Conservation (phyloP, 2,888 invertebrate species). For the Cephus rjabovi region DNA sequence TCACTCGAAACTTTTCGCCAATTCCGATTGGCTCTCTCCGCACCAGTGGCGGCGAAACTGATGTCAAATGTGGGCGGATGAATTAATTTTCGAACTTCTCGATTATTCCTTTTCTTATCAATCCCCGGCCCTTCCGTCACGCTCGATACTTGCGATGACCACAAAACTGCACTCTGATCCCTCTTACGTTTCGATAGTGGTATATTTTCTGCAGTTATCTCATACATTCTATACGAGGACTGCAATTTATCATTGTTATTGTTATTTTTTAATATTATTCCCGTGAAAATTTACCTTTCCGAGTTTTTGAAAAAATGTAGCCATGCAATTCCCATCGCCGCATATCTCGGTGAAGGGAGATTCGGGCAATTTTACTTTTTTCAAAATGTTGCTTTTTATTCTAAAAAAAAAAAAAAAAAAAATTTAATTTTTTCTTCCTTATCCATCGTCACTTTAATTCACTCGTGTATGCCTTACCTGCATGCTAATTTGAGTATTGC, state of each 20-base stretch:
- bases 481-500: slow-evolving; percentile 42
- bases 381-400: slow-evolving; percentile 19
- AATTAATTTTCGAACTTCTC: slow-evolving; percentile 16
- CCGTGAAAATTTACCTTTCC: slow-evolving; percentile 21
- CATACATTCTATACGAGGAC: slow-evolving; percentile 26
- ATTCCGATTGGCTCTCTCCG: not conserved
- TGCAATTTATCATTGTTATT: slow-evolving; percentile 14
- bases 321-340: slow-evolving; percentile 30
- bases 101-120: not conserved
- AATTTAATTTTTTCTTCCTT: too few species aligned
- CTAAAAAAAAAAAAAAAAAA: not conserved
- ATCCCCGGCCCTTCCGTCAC: not conserved
- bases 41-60: not conserved
- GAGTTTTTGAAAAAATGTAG: slow-evolving; percentile 34
- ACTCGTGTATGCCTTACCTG: slow-evolving; percentile 13
- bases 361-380: slow-evolving; percentile 33
- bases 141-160: not conserved
- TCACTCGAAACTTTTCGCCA: not conserved
- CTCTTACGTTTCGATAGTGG: slow-evolving; percentile 25
- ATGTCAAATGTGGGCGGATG: slow-evolving; percentile 17
- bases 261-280: not conserved
- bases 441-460: slow-evolving; percentile 7
- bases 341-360: slow-evolving; percentile 32
- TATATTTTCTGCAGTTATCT: slow-evolving; percentile 31
- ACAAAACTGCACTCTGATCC: not conserved